These are phyloP conservation scores for Podarcis cretensis DNA, from an alignment of 2,113 vertebrate genomes.

Conservation along the genomic window DNA sequence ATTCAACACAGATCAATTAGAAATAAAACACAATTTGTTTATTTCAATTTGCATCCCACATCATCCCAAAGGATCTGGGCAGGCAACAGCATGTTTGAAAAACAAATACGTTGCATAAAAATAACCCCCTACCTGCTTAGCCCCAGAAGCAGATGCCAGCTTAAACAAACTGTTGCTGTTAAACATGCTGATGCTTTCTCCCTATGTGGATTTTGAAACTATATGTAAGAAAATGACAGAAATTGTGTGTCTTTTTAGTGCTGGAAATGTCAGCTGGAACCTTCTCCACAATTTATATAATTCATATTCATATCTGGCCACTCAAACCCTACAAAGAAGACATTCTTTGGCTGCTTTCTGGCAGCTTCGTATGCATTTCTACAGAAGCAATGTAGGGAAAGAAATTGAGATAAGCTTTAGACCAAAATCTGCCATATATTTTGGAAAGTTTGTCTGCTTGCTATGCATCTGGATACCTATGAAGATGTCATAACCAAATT, in stretches of 20 bases:
- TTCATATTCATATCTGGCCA: background rate
- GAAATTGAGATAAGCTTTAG: background rate
- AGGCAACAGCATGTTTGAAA: conserved; percentile 4
- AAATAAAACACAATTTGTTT: background rate
- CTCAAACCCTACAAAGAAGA: background rate
- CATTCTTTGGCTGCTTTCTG: background rate
- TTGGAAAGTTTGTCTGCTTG: too few species aligned
- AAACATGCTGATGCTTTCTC: background rate
- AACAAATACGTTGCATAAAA: background rate
- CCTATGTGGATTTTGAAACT: background rate
- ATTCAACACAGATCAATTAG: background rate
- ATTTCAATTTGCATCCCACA: conserved; percentile 8
- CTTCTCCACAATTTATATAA: background rate
- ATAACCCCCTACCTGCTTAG: conserved; percentile 10
- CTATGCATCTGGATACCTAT: too few species aligned
- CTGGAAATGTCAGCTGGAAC: background rate
- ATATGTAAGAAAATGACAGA: background rate
- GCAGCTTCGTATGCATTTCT: background rate
- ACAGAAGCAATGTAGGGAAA: background rate
- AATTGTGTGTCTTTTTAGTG: background rate
- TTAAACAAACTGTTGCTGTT: conserved; percentile 2
- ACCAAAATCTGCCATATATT: too few species aligned
- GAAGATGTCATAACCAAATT: too few species aligned
- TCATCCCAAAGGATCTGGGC: conserved; percentile 1
- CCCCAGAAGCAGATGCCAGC: background rate